Conservation (phyloP, 2,888 invertebrate species). For the Drosophila melanocephala region DNA sequence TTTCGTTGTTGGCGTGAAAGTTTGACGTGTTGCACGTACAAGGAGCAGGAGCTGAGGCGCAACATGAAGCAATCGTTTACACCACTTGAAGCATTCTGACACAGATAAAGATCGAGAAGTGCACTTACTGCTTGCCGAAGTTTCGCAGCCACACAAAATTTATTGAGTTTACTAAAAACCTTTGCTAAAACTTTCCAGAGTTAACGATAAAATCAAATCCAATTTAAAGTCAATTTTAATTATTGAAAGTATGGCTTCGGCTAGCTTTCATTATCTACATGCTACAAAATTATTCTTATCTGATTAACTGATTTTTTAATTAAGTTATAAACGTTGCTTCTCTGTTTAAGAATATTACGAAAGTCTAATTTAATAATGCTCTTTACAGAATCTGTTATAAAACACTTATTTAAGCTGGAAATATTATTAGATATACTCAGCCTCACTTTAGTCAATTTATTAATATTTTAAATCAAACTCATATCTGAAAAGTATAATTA, state of each 20-base stretch:
- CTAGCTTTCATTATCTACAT: neutral
- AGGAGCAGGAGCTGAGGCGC: neutral
- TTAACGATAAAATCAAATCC: neutral
- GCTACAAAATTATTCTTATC: neutral
- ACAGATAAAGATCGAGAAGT: conserved; percentile 19
- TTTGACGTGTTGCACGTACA: conserved; percentile 19
- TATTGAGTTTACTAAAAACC: neutral
- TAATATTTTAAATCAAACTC: neutral
- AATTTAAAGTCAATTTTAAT: neutral
- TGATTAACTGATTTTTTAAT: neutral
- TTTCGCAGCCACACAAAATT: neutral
- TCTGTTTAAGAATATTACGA: neutral
- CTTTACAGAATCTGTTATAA: neutral
- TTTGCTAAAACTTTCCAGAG: neutral
- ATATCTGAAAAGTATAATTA: neutral
- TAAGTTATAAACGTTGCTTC: neutral
- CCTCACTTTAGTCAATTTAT: neutral
- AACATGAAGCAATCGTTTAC: neutral
- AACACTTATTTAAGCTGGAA: neutral
- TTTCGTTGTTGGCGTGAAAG: conserved; percentile 55
- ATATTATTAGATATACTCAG: neutral
- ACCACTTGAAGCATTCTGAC: conserved; percentile 26
- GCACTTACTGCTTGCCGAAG: conserved; percentile 3
- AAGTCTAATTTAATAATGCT: too few relatives aligned
- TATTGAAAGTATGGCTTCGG: neutral